A percentile compares a stretch with the other conserved stretches of the same genome.
These are phyloP conservation scores for Aurelia aurita complex sp. Pacific DNA, from an alignment of 30 jellyfish, hydroid and myxozoan species.

Conservation along the genomic window DNA sequence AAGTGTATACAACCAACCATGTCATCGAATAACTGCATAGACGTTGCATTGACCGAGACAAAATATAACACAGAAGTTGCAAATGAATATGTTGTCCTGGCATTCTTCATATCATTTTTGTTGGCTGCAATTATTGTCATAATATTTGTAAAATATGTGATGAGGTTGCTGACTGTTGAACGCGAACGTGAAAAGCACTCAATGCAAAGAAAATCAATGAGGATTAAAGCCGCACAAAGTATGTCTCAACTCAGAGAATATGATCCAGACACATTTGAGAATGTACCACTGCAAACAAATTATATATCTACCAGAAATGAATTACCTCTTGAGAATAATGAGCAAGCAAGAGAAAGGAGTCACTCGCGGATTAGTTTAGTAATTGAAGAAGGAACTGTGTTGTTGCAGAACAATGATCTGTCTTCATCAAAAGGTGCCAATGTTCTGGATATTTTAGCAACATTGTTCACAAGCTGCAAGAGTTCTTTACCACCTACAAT, in stretches of 20 bases:
- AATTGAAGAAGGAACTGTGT: constrained; percentile 12
- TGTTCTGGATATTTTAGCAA: constrained; percentile 17
- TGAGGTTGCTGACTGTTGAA: constrained; percentile 9
- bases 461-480: constrained; percentile 41
- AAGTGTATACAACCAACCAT: neutral
- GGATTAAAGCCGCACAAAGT: constrained; percentile 23
- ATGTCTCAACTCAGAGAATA: neutral
- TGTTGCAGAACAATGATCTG: neutral
- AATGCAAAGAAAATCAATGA: constrained; percentile 10
- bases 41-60: constrained; percentile 6
- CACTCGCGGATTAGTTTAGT: constrained; percentile 20
- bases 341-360: constrained; percentile 18
- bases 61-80: constrained; percentile 13
- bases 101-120: constrained; percentile 30
- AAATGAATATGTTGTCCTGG: constrained; percentile 38
- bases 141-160: constrained; percentile 12
- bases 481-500: constrained; percentile 42
- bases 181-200: constrained; percentile 19
- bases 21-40: neutral
- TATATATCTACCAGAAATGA: constrained; percentile 11
- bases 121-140: constrained; percentile 22
- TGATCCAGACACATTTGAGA: neutral
- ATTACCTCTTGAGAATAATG: neutral
- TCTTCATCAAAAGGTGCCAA: neutral
- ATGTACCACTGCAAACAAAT: constrained; percentile 13